Conservation (phyloP, 2,888 invertebrate genomes). For the Drosophila siamana region DNA sequence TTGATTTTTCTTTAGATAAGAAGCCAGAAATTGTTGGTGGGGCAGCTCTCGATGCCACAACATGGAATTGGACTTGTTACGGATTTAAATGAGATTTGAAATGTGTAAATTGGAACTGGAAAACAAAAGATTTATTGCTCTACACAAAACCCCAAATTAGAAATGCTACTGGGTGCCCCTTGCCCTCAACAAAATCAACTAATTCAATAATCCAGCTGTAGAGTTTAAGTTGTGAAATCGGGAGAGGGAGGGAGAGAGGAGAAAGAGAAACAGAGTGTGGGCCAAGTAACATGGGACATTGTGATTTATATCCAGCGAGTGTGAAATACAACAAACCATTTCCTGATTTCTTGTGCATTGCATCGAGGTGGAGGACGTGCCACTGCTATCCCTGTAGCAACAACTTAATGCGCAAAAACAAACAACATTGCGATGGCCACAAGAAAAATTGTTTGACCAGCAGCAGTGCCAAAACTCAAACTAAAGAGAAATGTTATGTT, state of each 20-base stretch:
- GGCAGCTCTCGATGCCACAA: constrained; percentile 49
- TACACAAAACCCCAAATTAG: constrained; percentile 39
- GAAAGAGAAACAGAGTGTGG: neutral
- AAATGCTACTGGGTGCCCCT: constrained; percentile 43
- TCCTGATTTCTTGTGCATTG: constrained; percentile 61
- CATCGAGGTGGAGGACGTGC: constrained; percentile 34
- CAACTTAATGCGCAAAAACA: constrained; percentile 77
- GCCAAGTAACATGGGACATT: constrained; percentile 50
- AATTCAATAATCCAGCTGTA: constrained; percentile 74
- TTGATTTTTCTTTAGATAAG: constrained; percentile 3
- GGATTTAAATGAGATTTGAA: constrained; percentile 71
- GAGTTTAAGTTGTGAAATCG: constrained; percentile 15
- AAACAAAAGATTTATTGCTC: constrained; percentile 68
- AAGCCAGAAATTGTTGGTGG: neutral
- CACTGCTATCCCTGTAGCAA: constrained; percentile 54
- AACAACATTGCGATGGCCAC: constrained; percentile 51
- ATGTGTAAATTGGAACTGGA: constrained; percentile 52
- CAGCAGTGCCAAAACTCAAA: constrained; percentile 35
- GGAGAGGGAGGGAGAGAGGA: constrained; percentile 19
- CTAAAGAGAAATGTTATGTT: constrained; percentile 57
- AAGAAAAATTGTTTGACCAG: constrained; percentile 60
- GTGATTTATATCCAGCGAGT: constrained; percentile 77
- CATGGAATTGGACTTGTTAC: constrained; percentile 59
- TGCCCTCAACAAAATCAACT: constrained; percentile 64
- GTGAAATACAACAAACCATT: constrained; percentile 70